Evolutionary conservation across 1,140 invertebrate species (phyloP).

Genomic region (Drosophila varians): DNA sequence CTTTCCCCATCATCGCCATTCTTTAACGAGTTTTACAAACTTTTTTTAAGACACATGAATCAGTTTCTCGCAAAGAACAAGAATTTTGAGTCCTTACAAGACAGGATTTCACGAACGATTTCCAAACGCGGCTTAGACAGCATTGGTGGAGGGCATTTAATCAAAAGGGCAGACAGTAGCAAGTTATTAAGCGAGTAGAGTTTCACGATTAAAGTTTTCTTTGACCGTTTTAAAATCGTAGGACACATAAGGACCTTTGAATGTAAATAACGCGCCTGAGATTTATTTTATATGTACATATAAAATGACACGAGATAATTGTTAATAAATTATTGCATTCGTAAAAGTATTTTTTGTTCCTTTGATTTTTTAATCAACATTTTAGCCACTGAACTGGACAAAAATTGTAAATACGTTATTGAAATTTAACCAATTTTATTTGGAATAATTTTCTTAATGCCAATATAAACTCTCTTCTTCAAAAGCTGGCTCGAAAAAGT

Average conservation of each 20-base stretch:
- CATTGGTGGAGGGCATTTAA: constrained; percentile 66
- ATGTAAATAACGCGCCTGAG: constrained; percentile 30
- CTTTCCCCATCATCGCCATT: constrained; percentile 20
- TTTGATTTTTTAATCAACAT: constrained; percentile 11
- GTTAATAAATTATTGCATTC: constrained; percentile 55
- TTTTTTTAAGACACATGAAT: constrained; percentile 31
- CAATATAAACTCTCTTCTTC: background rate
- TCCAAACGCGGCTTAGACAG: constrained; percentile 64
- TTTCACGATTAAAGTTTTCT: background rate
- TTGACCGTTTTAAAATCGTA: constrained; percentile 20
- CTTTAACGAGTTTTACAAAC: constrained; percentile 52
- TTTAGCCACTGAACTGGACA: background rate
- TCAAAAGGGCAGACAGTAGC: constrained; percentile 49
- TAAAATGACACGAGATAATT: constrained; percentile 25
- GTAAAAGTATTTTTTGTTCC: constrained; percentile 1
- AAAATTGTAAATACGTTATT: constrained; percentile 18
- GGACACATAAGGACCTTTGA: constrained; percentile 1
- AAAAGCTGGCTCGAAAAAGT: constrained; percentile 50
- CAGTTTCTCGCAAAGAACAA: constrained; percentile 33
- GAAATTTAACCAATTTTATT: background rate
- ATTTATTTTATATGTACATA: constrained; percentile 44
- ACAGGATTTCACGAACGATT: constrained; percentile 20
- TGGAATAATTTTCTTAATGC: background rate
- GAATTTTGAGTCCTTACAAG: constrained; percentile 14
- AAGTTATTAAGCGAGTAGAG: constrained; percentile 19